phyloP scores from a whole-genome alignment of 2,113 vertebrate genomes.

The Tragelaphus imberbis region DNA sequence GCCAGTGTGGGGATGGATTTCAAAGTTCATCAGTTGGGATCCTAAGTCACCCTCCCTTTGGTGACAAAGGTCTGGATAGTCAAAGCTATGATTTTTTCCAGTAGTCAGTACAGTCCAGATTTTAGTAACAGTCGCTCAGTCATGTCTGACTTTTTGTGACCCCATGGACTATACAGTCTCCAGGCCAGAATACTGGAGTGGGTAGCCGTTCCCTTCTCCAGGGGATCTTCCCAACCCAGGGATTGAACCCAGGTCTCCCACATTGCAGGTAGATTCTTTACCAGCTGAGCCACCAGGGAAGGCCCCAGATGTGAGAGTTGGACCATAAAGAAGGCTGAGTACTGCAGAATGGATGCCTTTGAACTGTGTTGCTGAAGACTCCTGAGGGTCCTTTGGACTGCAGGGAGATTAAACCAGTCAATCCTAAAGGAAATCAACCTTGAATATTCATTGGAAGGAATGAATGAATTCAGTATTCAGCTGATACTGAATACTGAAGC shows the following conservation, averaged over 20 bases:
- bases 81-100: neutral
- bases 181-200: neutral
- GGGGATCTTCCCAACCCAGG: neutral
- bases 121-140: neutral
- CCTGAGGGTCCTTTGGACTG: neutral
- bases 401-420: neutral
- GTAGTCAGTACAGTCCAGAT: neutral
- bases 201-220: neutral
- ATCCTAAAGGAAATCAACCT: neutral
- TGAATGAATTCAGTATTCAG: neutral
- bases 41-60: neutral
- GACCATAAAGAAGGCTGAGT: neutral
- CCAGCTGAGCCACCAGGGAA: neutral
- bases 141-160: neutral
- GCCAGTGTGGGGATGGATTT: neutral
- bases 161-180: neutral
- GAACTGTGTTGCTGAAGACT: neutral
- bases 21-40: neutral
- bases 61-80: neutral
- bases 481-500: neutral
- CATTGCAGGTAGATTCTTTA: neutral
- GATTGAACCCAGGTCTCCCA: neutral
- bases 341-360: neutral
- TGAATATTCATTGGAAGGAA: neutral
- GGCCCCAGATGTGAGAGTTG: neutral